Percentiles rank a stretch among this genome's conserved stretches.
phyloP scores from a whole-genome alignment of 2,888 invertebrate species.

The Nephrotoma flavescens region DNA sequence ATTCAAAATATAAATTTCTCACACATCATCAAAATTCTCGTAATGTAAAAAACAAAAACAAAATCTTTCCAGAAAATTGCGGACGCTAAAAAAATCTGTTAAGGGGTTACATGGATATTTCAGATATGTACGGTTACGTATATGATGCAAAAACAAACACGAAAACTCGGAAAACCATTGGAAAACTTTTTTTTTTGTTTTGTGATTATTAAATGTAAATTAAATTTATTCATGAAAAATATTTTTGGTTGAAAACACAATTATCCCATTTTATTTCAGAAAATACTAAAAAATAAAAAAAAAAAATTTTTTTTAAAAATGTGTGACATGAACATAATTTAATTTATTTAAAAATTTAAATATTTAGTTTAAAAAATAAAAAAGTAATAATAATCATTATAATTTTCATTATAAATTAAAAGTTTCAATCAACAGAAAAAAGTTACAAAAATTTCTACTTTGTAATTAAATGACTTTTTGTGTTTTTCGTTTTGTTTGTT shows the following conservation, averaged over 20 bases:
- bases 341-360: not conserved
- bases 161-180: not conserved
- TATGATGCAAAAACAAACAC: not conserved
- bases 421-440: not conserved
- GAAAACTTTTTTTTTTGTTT: not conserved
- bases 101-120: not conserved
- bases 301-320: not conserved
- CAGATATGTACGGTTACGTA: too few relatives aligned
- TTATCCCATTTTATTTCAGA: not conserved
- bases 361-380: not conserved
- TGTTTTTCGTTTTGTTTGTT: not conserved
- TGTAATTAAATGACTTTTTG: not conserved
- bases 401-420: not conserved
- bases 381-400: not conserved
- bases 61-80: too few relatives aligned
- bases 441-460: not conserved
- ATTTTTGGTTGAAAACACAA: not conserved
- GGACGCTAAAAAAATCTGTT: not conserved
- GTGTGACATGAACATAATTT: not conserved
- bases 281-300: not conserved
- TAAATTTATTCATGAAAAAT: not conserved
- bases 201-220: not conserved
- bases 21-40: too few relatives aligned
- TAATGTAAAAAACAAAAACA: too few relatives aligned
- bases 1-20: too few relatives aligned